phyloP scores from a whole-genome alignment of 1,140 invertebrate genomes.

The Macrobrachium rosenbergii region DNA sequence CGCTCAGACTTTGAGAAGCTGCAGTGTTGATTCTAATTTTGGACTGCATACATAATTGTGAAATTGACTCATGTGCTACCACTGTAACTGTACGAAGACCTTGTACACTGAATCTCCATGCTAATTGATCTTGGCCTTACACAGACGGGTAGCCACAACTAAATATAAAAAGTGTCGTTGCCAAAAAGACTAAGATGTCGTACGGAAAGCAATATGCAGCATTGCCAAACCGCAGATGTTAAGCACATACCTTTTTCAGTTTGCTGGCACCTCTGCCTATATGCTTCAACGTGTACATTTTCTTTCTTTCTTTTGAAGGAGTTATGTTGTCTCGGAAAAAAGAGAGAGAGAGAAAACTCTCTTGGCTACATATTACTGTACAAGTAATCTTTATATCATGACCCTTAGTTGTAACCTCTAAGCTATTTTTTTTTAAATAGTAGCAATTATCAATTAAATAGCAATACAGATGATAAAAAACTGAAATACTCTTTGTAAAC shows the following conservation, averaged over 20 bases:
- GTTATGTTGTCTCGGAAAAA: not conserved
- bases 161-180: not conserved
- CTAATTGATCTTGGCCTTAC: too few relatives aligned
- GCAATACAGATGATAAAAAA: too few relatives aligned
- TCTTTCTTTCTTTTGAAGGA: constrained; percentile 19
- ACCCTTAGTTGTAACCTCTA: too few relatives aligned
- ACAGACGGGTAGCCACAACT: not conserved
- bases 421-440: too few relatives aligned
- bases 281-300: constrained; percentile 17
- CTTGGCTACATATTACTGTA: constrained; percentile 6
- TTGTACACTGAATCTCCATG: constrained; percentile 3
- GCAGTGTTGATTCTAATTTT: constrained; percentile 14
- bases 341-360: not conserved
- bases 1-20: constrained; percentile 8
- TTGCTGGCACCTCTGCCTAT: constrained; percentile 4
- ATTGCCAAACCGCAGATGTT: not conserved
- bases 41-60: not conserved
- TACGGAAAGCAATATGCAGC: constrained; percentile 20
- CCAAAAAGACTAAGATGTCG: not conserved
- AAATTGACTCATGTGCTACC: too few relatives aligned
- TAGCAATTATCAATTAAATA: too few relatives aligned
- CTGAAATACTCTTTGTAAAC: too few relatives aligned
- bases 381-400: too few relatives aligned
- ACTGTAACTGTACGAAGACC: constrained; percentile 19
- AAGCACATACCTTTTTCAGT: constrained; percentile 10